Percentiles rank a stretch among this genome's conserved stretches.
phyloP scores from a whole-genome alignment of 2,797 vertebrate species.

The Danio jaintianensis region DNA sequence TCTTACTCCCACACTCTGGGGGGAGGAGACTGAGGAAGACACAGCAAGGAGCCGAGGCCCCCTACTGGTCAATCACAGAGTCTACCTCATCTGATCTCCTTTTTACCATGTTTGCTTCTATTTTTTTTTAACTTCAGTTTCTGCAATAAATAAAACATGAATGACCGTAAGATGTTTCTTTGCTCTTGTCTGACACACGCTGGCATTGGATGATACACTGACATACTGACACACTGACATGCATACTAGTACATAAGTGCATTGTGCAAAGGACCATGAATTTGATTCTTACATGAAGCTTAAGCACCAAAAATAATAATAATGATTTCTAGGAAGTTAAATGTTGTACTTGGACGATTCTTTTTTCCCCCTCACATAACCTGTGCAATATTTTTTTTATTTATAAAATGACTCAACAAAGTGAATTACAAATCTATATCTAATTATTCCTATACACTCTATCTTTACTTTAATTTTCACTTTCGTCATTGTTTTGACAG shows the following conservation, averaged over 20 bases:
- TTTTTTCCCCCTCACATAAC: not conserved
- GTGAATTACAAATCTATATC: not conserved
- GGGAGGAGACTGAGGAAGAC: slow-evolving; percentile 44
- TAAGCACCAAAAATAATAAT: not conserved
- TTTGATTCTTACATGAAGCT: slow-evolving; percentile 5
- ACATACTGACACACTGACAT: slow-evolving; percentile 59
- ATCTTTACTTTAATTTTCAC: slow-evolving; percentile 1
- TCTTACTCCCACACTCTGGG: slow-evolving; percentile 28
- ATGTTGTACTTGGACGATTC: slow-evolving; percentile 3
- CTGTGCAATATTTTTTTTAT: slow-evolving; percentile 3
- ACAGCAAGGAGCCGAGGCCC: slow-evolving; percentile 53
- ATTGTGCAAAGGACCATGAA: slow-evolving; percentile 24
- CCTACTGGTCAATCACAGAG: slow-evolving; percentile 56
- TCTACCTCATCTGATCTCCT: slow-evolving; percentile 21
- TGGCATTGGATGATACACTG: slow-evolving; percentile 34
- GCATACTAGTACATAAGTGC: slow-evolving; percentile 27
- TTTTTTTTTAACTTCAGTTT: slow-evolving; percentile 41
- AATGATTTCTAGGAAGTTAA: not conserved
- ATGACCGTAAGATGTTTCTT: slow-evolving; percentile 40
- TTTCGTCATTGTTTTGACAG: slow-evolving; percentile 33
- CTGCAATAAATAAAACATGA: slow-evolving; percentile 43
- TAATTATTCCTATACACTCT: not conserved
- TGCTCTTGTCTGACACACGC: slow-evolving; percentile 34
- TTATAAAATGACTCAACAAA: not conserved
- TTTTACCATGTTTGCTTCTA: not conserved